Evolutionary conservation across 2,113 vertebrate species (phyloP), one percentile per base, ranked within the genome.

Genomic region (Tupaia chinensis): DNA sequence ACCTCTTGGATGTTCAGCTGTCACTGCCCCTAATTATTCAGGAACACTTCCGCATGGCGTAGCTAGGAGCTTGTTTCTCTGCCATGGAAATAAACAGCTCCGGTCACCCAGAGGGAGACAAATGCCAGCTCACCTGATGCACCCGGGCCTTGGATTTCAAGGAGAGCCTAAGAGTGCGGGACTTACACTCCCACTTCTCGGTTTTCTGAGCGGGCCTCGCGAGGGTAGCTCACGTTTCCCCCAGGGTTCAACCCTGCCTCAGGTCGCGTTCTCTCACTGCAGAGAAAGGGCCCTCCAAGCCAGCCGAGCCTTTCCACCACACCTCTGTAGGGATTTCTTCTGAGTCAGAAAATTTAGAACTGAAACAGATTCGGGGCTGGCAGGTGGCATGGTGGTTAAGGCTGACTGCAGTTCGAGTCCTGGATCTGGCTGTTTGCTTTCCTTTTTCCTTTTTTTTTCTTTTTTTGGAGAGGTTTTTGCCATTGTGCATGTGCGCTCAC

Each of bases 11-110:
- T 85, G 77, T 92, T 96, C 73, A 23, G 86, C 86, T 91, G 74
- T 78, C 80, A 65, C 65, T 65, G 32, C 29, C 82, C 12, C 77
- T 84, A 22, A 66, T 92, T 96, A 80, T 7, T 90, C 87, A 72
- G 4, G 60, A 82, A 53, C n/a, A 77, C 63, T 95, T 93, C 93
- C 1, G 0, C 53, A 9, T 78, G 84, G 85, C 91, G 88, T 25
- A 32, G 69, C 58, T 53, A 10, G 72, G n/a, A 61, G 20, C 89
- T 80, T 93, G 77, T 91, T 91, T 85, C 63, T 89, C 82, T 80
- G 85, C 94, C 87, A 70, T 89, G 29, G 94, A 93, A 88, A 94
- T 87, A 60, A 94, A 95, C 82, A 74, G 20, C 25, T 81, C 63
- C n/a, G 65, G 16, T 65, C 34, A 87, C 29, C 69, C 82, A 44